Conservation (phyloP, 1,140 invertebrate species). For the Babylonia areolata region DNA sequence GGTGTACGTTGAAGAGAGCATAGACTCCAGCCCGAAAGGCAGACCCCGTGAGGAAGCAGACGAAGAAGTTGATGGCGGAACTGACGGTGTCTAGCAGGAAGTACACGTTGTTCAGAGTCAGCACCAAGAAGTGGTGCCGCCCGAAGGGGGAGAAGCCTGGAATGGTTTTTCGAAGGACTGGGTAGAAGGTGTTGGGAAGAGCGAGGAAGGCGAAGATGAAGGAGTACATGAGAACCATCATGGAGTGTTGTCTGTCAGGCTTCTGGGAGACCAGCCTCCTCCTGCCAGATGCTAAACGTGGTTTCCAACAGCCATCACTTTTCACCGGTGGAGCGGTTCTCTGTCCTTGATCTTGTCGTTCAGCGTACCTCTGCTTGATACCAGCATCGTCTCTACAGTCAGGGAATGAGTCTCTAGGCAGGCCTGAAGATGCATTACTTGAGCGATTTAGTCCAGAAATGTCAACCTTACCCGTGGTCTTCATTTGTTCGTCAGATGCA, state of each 20-base stretch:
- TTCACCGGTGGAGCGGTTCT: too few relatives aligned
- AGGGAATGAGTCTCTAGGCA: neutral
- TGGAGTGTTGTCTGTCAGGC: neutral
- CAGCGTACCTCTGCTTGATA: too few relatives aligned
- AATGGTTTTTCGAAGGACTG: neutral
- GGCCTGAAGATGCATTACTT: neutral
- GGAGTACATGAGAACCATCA: constrained; percentile 1
- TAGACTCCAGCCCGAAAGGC: neutral
- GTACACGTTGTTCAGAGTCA: neutral
- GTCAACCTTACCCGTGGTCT: too few relatives aligned
- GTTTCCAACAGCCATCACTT: neutral
- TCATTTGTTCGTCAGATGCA: too few relatives aligned
- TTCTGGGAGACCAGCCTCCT: neutral
- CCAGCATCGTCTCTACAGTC: too few relatives aligned
- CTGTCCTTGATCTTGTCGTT: too few relatives aligned
- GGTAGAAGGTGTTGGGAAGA: constrained; percentile 1
- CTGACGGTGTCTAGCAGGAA: neutral
- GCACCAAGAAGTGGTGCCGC: neutral
- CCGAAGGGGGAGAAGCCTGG: neutral
- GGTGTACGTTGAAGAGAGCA: too few relatives aligned
- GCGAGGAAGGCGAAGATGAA: constrained; percentile 13
- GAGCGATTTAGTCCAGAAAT: too few relatives aligned
- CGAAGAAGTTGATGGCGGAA: too few relatives aligned
- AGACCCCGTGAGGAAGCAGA: constrained; percentile 13
- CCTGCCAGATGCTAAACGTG: neutral